Base-by-base conservation (phyloP, 1,140 invertebrate species). In the Polyergus mexicanus region DNA sequence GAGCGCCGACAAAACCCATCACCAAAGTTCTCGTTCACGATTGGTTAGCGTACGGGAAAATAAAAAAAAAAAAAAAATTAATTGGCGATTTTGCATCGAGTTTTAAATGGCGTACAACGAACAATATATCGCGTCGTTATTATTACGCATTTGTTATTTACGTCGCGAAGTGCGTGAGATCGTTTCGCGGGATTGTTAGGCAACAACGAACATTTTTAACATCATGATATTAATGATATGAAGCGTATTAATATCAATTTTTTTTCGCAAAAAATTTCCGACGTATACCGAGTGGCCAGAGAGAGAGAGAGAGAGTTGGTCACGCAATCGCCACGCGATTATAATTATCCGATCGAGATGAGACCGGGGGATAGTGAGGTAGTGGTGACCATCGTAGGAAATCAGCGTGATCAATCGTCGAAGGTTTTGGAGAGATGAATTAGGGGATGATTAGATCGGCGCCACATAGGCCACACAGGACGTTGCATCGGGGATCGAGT, bases 281-380 rank as follows among this genome's bases (percentile, higher is more conserved):
- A 44, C 47, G 35, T 38, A 16, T 47, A 74, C 38, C 38, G 71
- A 47, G 60, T 60, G 10, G 77, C 25, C 7, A 25, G 74, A 58
- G n/a, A n/a, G n/a, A n/a, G n/a, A n/a, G n/a, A n/a, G n/a, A n/a
- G n/a, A n/a, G 54, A 56, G 56, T 85, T 63, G 75, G 16, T 90
- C 80, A 87, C 84, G 90, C 90, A 92, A 93, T 91, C 92, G 92
- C 89, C 91, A 90, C 86, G 90, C 84, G 85, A 90, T 85, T 88
- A 86, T 87, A 86, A 88, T 87, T 89, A 51, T 51, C 16, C 66
- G 71, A 71, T 85, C 81, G 72, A 56, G 38, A 69, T 11, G 58
- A 38, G 69, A 41, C 11, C n/a, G 32, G 62, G 32, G 62, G 68
- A 69, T 86, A 35, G 47, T 22, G 16, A 10, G 13, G 47, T 51